Base-by-base conservation (phyloP, 2,888 invertebrate genomes). In the Poecilobothrus nobilitatus region DNA sequence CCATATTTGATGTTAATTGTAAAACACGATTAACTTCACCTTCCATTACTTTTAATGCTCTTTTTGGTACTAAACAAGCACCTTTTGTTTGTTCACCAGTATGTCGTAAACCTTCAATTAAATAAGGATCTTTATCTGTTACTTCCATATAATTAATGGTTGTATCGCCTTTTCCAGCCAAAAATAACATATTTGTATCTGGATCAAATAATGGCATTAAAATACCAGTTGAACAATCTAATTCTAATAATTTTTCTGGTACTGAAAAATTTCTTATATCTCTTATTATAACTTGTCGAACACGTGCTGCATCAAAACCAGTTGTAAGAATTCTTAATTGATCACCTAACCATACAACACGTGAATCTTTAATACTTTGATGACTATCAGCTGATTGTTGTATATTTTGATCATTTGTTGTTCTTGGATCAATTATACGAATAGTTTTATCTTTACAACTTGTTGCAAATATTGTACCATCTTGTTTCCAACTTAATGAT, bases 1-100 rank as follows among this genome's bases (percentile, higher is more conserved):
- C 92, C 73, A 91, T 88, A 69, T 89, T 88, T 69, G 94, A 90
- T 6, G 94, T 91, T 69, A 97, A 84, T 77, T 97, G 92, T 68
- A 97, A 84, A 66, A 97, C 86, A 73, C 96, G 84, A 82, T 96
- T 95, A 6, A 97, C 97, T 83, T 97, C 97, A 0, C 95, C 96
- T 75, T 94, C 92, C 97, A 97, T 97, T n/a, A 97, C 94, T 75
- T 92, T 90, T 62, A 97, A 83, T 0, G 94, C 94, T 70, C 95
- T 84, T 83, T 97, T 97, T 8, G 96, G 94, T 66, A 96, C 91
- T 71, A 97, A 80, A 75, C 95, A 94, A 3, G 94, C 94, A 6
- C 97, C 97, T 79, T 96, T 95, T 0, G 95, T 95, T 81, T 97
- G 97, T 77, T 96, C 95, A n/a, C 94, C 90, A 22, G 92, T 91